Percentiles rank a stretch among this genome's conserved stretches.
These are phyloP conservation scores for Osmerus mordax DNA, from an alignment of 2,113 vertebrate genomes.

Conservation along the genomic window DNA sequence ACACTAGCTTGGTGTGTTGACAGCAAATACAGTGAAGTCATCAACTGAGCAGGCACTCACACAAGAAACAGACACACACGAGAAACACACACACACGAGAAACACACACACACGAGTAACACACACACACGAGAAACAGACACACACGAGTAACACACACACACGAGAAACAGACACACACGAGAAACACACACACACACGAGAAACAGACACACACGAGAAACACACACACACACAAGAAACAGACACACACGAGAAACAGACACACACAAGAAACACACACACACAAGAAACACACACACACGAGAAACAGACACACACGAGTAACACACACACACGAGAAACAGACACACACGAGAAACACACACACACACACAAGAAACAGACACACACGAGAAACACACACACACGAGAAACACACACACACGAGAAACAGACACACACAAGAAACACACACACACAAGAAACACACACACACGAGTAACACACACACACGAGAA, in stretches of 20 bases:
- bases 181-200: not conserved
- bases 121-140: not conserved
- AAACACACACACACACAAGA: conserved; percentile 12
- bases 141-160: not conserved
- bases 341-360: no score
- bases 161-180: not conserved
- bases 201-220: not conserved
- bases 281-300: no score
- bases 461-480: no score
- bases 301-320: no score
- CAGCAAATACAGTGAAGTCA: conserved; percentile 17
- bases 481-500: no score
- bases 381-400: no score
- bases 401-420: no score
- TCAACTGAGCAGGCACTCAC: not conserved
- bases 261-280: no score
- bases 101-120: not conserved
- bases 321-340: no score
- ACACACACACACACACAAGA: no score
- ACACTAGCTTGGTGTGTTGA: conserved; percentile 10
- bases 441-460: no score
- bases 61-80: conserved; percentile 1
- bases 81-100: not conserved
- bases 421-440: no score
- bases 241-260: conserved; percentile 1